Base-by-base conservation (phyloP, 2,888 invertebrate genomes). In the Drosophila putrida region DNA sequence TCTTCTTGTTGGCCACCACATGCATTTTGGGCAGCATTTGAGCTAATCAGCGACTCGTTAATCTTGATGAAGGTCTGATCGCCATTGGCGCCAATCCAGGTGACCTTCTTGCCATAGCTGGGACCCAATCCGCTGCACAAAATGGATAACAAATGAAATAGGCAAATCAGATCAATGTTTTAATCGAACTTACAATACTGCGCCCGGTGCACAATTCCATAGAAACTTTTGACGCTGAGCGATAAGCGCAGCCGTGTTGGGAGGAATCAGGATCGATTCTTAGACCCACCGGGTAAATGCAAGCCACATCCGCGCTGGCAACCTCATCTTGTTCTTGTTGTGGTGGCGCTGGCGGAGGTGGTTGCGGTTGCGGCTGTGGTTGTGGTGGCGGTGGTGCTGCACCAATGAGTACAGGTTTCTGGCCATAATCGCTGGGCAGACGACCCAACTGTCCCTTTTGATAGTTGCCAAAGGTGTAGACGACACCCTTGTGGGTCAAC, bases 1-100 rank as follows among this genome's bases (percentile, higher is more conserved):
- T 96, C 85, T 95, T 95, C 90, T 95, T 95, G 91, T 98, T 98
- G 9, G 98, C 97, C 77, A 98, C 96, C 44, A 98, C 96, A 61
- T 96, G 97, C 28, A 98, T 96, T 84, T 96, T 96, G 47, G 96
- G 95, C 64, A 99, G 94, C 88, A 96, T 97, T 77, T 97, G 96
- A 0, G 97, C 96, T 98, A 73, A 99, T 97, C n/a, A 98, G 93
- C 2, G 96, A 96, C 92, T 98, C 98, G 78, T 98, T 98, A 58
- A 98, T 95, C 92, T 97, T 97, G 51, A 98, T 94, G 90, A 97
- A 98, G 1, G 99, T 99, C 93, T 98, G 97, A 93, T 99, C 99
- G 0, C 98, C 98, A n/a, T 97, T 97, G 4, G 98, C 98, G 0
- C 97, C 96, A 13, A 99, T 95, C 98, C 98, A 98, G 0, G 97